These are phyloP conservation scores for Porites evermanni DNA, from an alignment of 92 coral and sea anemone genomes.

Conservation along the genomic window DNA sequence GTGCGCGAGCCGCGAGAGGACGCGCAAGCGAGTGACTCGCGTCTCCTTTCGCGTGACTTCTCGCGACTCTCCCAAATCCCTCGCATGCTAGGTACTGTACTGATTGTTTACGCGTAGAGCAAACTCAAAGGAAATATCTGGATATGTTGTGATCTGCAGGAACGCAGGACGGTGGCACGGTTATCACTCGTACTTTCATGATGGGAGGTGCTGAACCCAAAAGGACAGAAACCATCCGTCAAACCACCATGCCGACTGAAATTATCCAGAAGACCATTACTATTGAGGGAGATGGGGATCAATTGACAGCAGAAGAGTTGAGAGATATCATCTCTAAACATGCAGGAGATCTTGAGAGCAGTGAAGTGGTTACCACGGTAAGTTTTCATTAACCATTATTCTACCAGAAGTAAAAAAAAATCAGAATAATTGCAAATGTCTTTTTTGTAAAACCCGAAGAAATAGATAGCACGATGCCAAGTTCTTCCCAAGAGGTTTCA, in stretches of 20 bases:
- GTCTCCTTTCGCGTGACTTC: too few species aligned
- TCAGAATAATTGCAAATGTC: too few species aligned
- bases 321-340: conserved; percentile 95
- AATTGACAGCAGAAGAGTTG: conserved; percentile 92
- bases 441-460: too few species aligned
- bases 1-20: too few species aligned
- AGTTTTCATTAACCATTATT: not conserved
- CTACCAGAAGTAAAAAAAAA: too few species aligned
- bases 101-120: too few species aligned
- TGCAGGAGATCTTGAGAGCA: conserved; percentile 63
- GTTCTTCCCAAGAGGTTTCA: too few species aligned
- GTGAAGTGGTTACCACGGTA: conserved; percentile 90
- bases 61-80: too few species aligned
- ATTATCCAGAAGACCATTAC: conserved; percentile 98
- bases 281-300: conserved; percentile 98
- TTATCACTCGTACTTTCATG: conserved; percentile 89
- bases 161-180: conserved; percentile 75
- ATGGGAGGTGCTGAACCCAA: conserved; percentile 88
- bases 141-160: not conserved
- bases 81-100: too few species aligned
- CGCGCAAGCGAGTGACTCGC: too few species aligned
- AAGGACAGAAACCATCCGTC: conserved; percentile 82
- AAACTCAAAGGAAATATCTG: too few species aligned
- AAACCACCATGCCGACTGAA: conserved; percentile 93
- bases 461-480: too few species aligned